Base-by-base conservation (phyloP, 2,888 invertebrate genomes). In the Linnaemya vulpina region DNA sequence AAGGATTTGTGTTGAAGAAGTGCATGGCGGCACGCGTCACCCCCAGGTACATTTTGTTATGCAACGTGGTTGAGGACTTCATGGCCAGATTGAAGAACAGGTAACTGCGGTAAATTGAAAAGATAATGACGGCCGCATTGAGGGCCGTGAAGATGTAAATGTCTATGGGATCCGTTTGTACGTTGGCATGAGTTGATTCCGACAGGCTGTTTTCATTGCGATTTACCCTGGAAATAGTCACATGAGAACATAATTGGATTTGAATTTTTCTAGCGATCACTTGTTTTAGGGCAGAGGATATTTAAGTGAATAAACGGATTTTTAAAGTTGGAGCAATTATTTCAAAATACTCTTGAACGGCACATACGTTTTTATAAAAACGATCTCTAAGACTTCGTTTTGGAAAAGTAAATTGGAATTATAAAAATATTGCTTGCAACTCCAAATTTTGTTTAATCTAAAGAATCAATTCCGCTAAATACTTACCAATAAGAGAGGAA, bases 1-100 rank as follows among this genome's bases (percentile, higher is more conserved):
- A 95, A 0, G 97, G 96, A 91, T 98, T 98, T 1, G 95, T 94
- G 90, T 97, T 97, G 93, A 98, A 98, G 93, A 98, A 98, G 40
- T 95, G 93, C 94, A 97, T 96, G 0, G 96, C 95, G 0, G 97
- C 96, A 40, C 95, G 94, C 1, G 97, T 96, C n/a, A 98, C 95
- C 35, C 95, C 94, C 20, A 93, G 91, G 92, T 98, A 97, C 97
- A 98, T 98, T 13, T 92, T 93, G 91, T 96, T 95, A 93, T 98
- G 98, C 0, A 98, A 93, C 1, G 93, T 94, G 1, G 94, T 94
- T 0, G 98, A 97, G 0, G 97, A 96, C 49, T 94, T 94, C 94
- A 97, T 96, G 89, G 92, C 94, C 93, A 94, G 88, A 65, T 91
- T 90, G 87, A 94, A 94, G 89, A 94, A 94, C 0, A 93, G 86